Percentiles rank a stretch among this genome's conserved stretches.
phyloP scores from a whole-genome alignment of 2,113 vertebrate species.

The Protobothrops mucrosquamatus region DNA sequence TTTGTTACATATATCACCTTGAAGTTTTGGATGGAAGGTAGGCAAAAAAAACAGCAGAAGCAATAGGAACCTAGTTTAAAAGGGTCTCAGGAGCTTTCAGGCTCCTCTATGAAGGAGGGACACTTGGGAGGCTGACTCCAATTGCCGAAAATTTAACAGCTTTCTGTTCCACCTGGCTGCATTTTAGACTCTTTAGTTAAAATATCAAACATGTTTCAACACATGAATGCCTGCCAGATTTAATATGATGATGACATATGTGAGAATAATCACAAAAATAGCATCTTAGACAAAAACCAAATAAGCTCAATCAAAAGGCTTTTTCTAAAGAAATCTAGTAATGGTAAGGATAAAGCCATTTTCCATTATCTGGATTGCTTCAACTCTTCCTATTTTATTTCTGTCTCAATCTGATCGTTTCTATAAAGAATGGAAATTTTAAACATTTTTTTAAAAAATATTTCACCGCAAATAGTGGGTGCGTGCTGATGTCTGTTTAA shows the following conservation, averaged over 20 bases:
- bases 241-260: not conserved
- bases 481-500: not conserved
- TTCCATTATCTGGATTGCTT: not conserved
- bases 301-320: not conserved
- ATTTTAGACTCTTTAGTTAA: not conserved
- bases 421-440: not conserved
- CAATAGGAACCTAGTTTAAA: not conserved
- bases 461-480: not conserved
- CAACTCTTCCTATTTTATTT: not conserved
- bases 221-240: not conserved
- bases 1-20: not conserved
- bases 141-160: not conserved
- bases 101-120: not conserved
- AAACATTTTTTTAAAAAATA: not conserved
- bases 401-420: not conserved
- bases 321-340: not conserved
- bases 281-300: not conserved
- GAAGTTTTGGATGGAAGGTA: not conserved
- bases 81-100: not conserved
- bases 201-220: not conserved
- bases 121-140: not conserved
- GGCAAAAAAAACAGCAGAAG: not conserved
- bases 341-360: not conserved
- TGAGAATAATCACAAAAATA: not conserved
- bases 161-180: not conserved